A percentile compares a stretch with the other conserved stretches of the same genome.
phyloP scores from a whole-genome alignment of 53 echinoderm and acorn worm genomes.

The Holothuria leucospilota region DNA sequence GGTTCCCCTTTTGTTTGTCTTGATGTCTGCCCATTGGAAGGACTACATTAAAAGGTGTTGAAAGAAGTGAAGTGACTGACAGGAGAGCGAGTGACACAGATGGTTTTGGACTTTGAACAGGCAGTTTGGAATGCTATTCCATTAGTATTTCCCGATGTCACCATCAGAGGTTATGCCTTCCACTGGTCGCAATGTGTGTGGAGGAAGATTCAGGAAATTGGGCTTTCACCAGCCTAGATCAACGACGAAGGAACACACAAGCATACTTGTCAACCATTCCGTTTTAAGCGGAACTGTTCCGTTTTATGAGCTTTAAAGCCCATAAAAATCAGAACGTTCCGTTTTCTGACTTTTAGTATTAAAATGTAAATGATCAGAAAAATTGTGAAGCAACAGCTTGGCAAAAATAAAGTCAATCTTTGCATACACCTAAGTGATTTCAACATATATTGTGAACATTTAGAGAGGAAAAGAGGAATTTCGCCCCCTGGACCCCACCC shows the following conservation, averaged over 20 bases:
- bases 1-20: conserved; percentile 65
- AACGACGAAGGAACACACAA: conserved; percentile 38
- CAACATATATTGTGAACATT: no score
- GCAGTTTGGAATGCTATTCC: conserved; percentile 55
- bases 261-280: no score
- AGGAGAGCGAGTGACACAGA: not conserved
- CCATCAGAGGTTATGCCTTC: conserved; percentile 45
- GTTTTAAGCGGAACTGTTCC: no score
- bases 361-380: no score
- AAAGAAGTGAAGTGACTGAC: not conserved
- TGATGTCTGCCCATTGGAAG: conserved; percentile 60
- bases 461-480: no score
- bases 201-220: conserved; percentile 51
- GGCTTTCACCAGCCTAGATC: conserved; percentile 23
- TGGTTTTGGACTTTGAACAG: conserved; percentile 60
- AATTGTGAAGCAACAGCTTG: no score
- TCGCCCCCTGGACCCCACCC: no score
- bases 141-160: conserved; percentile 10
- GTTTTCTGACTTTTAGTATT: no score
- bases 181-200: conserved; percentile 49
- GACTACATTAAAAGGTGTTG: conserved; percentile 65
- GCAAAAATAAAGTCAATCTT: no score
- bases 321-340: no score
- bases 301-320: no score
- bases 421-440: no score